Evolutionary conservation across 2,113 vertebrate genomes (phyloP), one percentile per base, ranked within the genome.

Genomic region (Pluvianellus socialis): DNA sequence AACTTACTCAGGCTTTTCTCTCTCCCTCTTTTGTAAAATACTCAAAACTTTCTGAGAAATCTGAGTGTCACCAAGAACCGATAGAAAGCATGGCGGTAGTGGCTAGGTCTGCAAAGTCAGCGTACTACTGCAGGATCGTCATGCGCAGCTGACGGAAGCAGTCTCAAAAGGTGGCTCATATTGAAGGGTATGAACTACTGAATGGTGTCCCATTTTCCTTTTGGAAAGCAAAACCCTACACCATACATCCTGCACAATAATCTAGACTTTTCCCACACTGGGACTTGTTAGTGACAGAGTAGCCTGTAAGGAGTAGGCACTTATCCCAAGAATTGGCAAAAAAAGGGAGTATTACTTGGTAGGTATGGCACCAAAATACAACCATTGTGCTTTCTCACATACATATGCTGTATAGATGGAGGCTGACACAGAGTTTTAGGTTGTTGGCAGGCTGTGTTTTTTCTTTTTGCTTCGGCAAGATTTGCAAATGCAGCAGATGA

Each of bases 401-500:
- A 81, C 33, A 28, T 30, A 92, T 61, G 62, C 73, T 62, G 38
- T 82, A 92, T 38, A 52, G 59, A 79, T 50, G 27, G 16, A 94
- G 62, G 79, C 77, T 90, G n/a, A 79, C 52, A 80, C 55, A 79
- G 45, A 61, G 14, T 58, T 97, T 96, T 98, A 98, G 97, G 98
- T 95, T 75, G 98, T 95, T 22, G 98, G 94, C 2, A 97, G 97
- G 66, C 95, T 92, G 9, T 99, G 99, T 92, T 98, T 99, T 88
- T 98, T 98, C 98, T 98, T 99, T 98, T 98, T 99, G 96, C 97
- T 97, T 58, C 98, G 97, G 92, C 99, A 99, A 75, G 99, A 99
- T 90, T 99, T 99, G 97, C 99, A 99, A 86, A 99, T 95, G 70
- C 99, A 99, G 95, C 99, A 99, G 97, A 99, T 98, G 86, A 99